Percentiles rank a stretch among this genome's conserved stretches.
Conservation (phyloP, 2,113 vertebrate species). For the Nerophis lumbriciformis region DNA sequence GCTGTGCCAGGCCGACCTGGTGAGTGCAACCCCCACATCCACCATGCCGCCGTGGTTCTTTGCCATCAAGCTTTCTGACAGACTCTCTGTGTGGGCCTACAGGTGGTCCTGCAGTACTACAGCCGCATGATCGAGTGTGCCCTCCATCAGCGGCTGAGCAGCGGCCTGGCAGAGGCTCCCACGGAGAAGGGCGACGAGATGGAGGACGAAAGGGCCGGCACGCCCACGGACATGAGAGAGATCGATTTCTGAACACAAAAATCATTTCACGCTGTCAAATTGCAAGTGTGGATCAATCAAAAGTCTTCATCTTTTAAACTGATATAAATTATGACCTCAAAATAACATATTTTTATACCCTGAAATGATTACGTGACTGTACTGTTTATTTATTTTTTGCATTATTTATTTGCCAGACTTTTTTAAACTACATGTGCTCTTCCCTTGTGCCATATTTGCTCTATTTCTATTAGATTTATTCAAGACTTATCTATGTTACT, state of each 20-base stretch:
- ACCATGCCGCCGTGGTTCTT: background rate
- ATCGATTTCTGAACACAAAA: slow-evolving; percentile 67
- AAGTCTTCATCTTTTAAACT: slow-evolving; percentile 64
- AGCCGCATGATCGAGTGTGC: slow-evolving; percentile 70
- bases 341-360: slow-evolving; percentile 36
- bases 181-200: slow-evolving; percentile 54
- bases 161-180: slow-evolving; percentile 38
- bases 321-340: slow-evolving; percentile 57
- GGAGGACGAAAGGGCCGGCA: slow-evolving; percentile 65
- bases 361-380: slow-evolving; percentile 28
- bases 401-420: slow-evolving; percentile 55
- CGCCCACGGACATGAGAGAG: slow-evolving; percentile 73
- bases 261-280: slow-evolving; percentile 2
- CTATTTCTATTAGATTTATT: slow-evolving; percentile 49
- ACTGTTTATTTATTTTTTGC: slow-evolving; percentile 56
- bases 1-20: slow-evolving; percentile 63
- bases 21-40: slow-evolving; percentile 34
- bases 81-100: background rate
- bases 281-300: slow-evolving; percentile 43
- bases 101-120: slow-evolving; percentile 72
- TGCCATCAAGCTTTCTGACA: background rate
- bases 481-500: slow-evolving; percentile 1
- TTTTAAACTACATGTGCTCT: slow-evolving; percentile 23
- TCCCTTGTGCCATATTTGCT: slow-evolving; percentile 52
- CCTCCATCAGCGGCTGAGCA: slow-evolving; percentile 66